Base-by-base conservation (phyloP, 1,140 invertebrate genomes). In the Leptopilina boulardi region DNA sequence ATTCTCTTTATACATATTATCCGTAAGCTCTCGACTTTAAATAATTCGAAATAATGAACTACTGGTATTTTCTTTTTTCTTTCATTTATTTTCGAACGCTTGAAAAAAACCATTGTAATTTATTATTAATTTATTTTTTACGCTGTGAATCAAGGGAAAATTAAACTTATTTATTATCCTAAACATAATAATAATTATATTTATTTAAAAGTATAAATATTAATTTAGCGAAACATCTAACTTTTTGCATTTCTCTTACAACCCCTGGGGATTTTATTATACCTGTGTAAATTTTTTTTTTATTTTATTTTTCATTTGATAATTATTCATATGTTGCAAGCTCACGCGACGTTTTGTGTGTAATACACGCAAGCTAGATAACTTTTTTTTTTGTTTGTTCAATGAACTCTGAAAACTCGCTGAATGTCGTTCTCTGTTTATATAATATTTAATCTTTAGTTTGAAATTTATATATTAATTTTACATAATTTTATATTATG, bases 271-370 rank as follows among this genome's bases (percentile, higher is more conserved):
- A 66, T n/a, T 66, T 26, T 66, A 38, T 38, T 8, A 6, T 66
- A n/a, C 11, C 11, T 6, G 47, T 2, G 47, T 18, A 51, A n/a
- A 51, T 51, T n/a, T 34, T 0, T 19, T 18, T 51, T 34, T 66
- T 66, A 66, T 66, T 66, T 66, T 66, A 30, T 66, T 66, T n/a
- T 34, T 66, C 13, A 66, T 66, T 30, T 30, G 59, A 30, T 66
- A n/a, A 66, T 30, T 66, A 66, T 66, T 66, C 59, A 66, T n/a
- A n/a, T 66, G 59, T 30, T 34, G 4, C 26, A 30, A 15, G 26
- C 23, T 66, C 59, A 66, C 59, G 59, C 59, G 23, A 66, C 15
- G 59, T n/a, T 66, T 30, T 51, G 47, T n/a, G 15, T n/a, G 11
- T 30, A 15, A 15, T 66, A 66, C 59, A 66, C 59, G 59, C 59